phyloP scores from a whole-genome alignment of 2,113 vertebrate genomes.

The Rafetus swinhoei region DNA sequence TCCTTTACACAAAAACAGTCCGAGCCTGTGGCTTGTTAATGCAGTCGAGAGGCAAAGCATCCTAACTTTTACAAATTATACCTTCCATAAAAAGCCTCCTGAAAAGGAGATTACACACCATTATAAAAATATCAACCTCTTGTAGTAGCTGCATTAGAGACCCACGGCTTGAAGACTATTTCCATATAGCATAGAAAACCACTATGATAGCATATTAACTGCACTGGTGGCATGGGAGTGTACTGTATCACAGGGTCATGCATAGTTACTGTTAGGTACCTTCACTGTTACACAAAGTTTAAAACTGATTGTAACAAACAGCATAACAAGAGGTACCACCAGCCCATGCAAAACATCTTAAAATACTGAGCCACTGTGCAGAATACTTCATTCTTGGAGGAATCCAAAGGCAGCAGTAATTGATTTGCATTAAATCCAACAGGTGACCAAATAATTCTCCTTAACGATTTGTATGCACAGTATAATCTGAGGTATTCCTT shows the following conservation, averaged over 20 bases:
- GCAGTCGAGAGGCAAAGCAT: slow-evolving; percentile 83
- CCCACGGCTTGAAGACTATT: slow-evolving; percentile 76
- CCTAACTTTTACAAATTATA: slow-evolving; percentile 76
- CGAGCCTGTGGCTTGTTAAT: slow-evolving; percentile 77
- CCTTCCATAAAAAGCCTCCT: slow-evolving; percentile 80
- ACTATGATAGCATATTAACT: slow-evolving; percentile 56
- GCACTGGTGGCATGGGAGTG: slow-evolving; percentile 61
- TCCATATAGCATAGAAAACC: slow-evolving; percentile 71
- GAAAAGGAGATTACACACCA: slow-evolving; percentile 75
- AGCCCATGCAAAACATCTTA: slow-evolving; percentile 55
- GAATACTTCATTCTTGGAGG: slow-evolving; percentile 60
- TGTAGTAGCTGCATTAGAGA: slow-evolving; percentile 75
- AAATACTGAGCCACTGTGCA: slow-evolving; percentile 71
- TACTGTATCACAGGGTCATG: slow-evolving; percentile 60
- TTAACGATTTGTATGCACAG: slow-evolving; percentile 58
- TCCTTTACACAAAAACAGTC: slow-evolving; percentile 85
- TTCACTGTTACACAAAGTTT: slow-evolving; percentile 32
- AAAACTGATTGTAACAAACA: slow-evolving; percentile 54
- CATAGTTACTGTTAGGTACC: slow-evolving; percentile 50
- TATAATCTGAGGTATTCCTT: slow-evolving; percentile 77
- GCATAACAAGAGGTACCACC: slow-evolving; percentile 63
- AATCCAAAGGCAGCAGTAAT: slow-evolving; percentile 66
- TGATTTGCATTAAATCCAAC: slow-evolving; percentile 32
- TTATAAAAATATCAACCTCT: slow-evolving; percentile 81
- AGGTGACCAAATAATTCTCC: slow-evolving; percentile 48